Conservation (phyloP, 2,113 vertebrate genomes). For the Columbina picui region DNA sequence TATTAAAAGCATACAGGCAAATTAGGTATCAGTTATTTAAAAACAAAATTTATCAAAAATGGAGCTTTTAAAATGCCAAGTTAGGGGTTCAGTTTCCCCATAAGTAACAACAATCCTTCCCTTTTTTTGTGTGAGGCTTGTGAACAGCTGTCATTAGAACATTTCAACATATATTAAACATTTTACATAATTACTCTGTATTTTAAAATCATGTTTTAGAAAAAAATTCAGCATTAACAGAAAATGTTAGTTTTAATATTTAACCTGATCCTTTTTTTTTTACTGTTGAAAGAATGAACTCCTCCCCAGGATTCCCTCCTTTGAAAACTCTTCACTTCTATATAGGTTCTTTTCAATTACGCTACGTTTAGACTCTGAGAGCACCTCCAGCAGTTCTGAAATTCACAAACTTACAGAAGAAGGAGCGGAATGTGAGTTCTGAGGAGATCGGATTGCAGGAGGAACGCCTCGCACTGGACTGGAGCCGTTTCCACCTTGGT, state of each 20-base stretch:
- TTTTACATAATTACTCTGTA: background rate
- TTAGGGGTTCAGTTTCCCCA: background rate
- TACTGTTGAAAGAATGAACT: background rate
- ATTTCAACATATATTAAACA: background rate
- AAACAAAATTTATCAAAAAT: background rate
- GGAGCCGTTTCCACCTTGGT: constrained; percentile 96
- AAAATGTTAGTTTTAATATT: background rate
- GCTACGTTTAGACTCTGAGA: background rate
- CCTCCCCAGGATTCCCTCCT: background rate
- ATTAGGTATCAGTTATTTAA: background rate
- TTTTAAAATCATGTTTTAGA: background rate
- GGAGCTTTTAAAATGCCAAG: background rate
- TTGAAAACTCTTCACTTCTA: background rate
- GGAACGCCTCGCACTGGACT: constrained; percentile 95
- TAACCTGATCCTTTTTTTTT: background rate
- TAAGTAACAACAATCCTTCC: background rate
- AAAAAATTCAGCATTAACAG: background rate
- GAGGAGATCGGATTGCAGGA: constrained; percentile 93
- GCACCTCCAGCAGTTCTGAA: background rate
- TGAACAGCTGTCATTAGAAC: background rate
- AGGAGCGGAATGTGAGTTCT: constrained; percentile 96
- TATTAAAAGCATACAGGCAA: background rate
- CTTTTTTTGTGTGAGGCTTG: background rate
- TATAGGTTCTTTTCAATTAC: background rate
- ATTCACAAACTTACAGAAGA: constrained; percentile 85